phyloP scores from a whole-genome alignment of 2,113 vertebrate genomes.

The Thymallus thymallus region DNA sequence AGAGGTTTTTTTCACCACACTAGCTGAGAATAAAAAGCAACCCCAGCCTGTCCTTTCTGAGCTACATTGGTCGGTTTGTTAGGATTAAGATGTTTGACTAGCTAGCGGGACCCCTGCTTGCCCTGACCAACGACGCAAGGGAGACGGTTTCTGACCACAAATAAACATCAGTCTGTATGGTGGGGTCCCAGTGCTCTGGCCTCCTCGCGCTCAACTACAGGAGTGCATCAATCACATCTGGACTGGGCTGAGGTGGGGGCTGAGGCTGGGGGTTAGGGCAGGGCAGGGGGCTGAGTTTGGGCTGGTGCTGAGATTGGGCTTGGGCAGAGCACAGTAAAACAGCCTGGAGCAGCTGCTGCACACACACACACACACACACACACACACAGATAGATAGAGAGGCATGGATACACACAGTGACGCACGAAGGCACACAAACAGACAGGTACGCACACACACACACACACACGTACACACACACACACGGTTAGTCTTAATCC shows the following conservation, averaged over 20 bases:
- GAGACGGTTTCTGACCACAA: constrained; percentile 68
- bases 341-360: constrained; percentile 53
- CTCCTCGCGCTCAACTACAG: constrained; percentile 61
- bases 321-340: constrained; percentile 22
- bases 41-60: constrained; percentile 38
- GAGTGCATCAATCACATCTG: constrained; percentile 74
- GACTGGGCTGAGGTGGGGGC: constrained; percentile 30
- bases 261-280: constrained; percentile 14
- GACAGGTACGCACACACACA: not conserved
- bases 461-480: constrained; percentile 4
- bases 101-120: constrained; percentile 27
- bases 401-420: constrained; percentile 11
- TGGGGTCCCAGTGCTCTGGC: constrained; percentile 51
- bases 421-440: constrained; percentile 10
- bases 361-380: constrained; percentile 11
- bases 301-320: too few species aligned
- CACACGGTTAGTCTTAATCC: constrained; percentile 33
- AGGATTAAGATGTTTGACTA: constrained; percentile 72
- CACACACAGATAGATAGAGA: constrained; percentile 11
- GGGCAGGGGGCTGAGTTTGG: constrained; percentile 31
- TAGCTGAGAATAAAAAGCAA: constrained; percentile 25
- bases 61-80: constrained; percentile 38
- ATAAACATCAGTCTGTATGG: constrained; percentile 63
- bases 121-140: constrained; percentile 37
- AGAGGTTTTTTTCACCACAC: not conserved